Percentiles rank a stretch among this genome's conserved stretches.
phyloP scores from a whole-genome alignment of 2,113 vertebrate species.

The Tonatia bakeri region DNA sequence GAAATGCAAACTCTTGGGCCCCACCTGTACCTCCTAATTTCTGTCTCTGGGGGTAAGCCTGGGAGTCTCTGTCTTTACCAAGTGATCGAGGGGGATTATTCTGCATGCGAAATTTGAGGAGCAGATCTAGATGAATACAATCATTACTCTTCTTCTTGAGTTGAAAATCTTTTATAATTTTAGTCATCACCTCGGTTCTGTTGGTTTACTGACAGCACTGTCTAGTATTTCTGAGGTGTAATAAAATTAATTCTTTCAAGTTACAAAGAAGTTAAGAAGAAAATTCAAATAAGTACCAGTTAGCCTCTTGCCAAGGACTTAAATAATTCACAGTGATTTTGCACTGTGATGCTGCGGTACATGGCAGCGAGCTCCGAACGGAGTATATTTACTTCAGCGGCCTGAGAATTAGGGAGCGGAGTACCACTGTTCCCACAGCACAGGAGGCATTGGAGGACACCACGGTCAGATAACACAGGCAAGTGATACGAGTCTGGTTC shows the following conservation, averaged over 20 bases:
- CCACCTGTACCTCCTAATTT: not conserved
- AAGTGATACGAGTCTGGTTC: not conserved
- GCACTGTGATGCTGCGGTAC: not conserved
- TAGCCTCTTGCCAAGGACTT: not conserved
- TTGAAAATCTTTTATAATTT: not conserved
- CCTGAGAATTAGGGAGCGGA: not conserved
- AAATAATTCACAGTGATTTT: not conserved
- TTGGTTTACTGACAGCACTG: not conserved
- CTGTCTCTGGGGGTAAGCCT: not conserved
- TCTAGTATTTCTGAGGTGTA: not conserved
- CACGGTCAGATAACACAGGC: not conserved
- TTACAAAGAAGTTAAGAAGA: not conserved
- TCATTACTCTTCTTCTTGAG: not conserved
- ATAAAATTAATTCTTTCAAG: not conserved
- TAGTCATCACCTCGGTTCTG: not conserved
- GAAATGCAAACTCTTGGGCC: not conserved
- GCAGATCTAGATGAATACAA: not conserved
- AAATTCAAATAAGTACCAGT: not conserved
- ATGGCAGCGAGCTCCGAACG: not conserved
- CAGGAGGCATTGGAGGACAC: not conserved
- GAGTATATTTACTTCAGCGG: not conserved
- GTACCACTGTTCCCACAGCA: not conserved
- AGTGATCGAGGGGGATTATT: not conserved
- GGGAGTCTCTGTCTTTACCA: not conserved
- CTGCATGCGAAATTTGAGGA: not conserved